phyloP scores from a whole-genome alignment of 2,797 vertebrate species.

The Peromyscus aztecus region DNA sequence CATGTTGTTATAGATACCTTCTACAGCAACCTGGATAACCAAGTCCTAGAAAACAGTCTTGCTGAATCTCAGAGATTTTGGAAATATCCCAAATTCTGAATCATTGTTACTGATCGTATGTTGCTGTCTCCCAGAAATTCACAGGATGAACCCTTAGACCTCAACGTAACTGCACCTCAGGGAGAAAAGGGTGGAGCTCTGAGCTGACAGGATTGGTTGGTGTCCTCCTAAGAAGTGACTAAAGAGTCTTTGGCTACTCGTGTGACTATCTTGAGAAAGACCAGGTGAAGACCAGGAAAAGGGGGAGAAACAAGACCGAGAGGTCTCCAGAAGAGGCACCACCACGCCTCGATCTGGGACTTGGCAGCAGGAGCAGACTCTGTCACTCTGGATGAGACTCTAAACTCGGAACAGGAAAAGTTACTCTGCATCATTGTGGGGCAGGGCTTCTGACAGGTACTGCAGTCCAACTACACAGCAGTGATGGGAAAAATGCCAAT shows the following conservation, averaged over 20 bases:
- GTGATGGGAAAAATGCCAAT: not conserved
- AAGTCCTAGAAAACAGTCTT: not conserved
- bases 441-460: not conserved
- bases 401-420: not conserved
- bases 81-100: constrained; percentile 1
- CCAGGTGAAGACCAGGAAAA: not conserved
- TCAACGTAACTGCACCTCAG: not conserved
- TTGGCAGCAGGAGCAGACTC: not conserved
- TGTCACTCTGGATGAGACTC: not conserved
- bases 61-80: not conserved
- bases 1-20: not conserved
- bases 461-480: not conserved
- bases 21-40: constrained; percentile 3
- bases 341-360: not conserved
- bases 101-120: not conserved
- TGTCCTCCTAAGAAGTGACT: not conserved
- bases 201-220: not conserved
- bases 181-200: not conserved
- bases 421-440: not conserved
- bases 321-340: not conserved
- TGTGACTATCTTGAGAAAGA: not conserved
- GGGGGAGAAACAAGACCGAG: not conserved
- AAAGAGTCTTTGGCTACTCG: not conserved
- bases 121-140: not conserved
- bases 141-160: not conserved